These are phyloP conservation scores for Phalacrocorax pelagicus DNA, from an alignment of 2,113 vertebrate species.

Conservation along the genomic window DNA sequence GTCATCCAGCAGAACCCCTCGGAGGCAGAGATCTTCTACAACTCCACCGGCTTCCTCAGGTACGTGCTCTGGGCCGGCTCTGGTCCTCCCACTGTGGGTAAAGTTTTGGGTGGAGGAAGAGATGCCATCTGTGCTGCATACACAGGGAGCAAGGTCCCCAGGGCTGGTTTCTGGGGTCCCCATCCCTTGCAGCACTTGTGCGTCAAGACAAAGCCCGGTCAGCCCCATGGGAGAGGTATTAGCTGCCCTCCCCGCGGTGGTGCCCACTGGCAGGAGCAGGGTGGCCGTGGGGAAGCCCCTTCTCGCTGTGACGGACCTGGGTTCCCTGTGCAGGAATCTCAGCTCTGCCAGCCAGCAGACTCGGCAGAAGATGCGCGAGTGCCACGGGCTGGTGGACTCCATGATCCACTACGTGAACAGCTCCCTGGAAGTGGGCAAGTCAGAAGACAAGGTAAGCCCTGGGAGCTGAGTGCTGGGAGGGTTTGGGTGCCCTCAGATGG, in stretches of 20 bases:
- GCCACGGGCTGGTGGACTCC: constrained; percentile 87
- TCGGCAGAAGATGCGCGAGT: constrained; percentile 92
- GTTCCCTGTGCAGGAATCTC: constrained; percentile 79
- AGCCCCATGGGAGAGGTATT: background rate
- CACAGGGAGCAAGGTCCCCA: fast-evolving
- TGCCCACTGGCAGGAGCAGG: too few relatives aligned
- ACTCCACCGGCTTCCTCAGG: constrained; percentile 94
- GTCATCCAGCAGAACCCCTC: constrained; percentile 82
- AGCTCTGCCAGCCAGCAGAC: constrained; percentile 94
- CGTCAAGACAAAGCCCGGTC: background rate
- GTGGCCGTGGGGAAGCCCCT: background rate
- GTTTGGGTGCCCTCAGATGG: background rate
- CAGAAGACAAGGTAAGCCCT: constrained; percentile 86
- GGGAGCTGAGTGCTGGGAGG: background rate
- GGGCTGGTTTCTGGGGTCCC: background rate
- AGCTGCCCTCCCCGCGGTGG: fast-evolving
- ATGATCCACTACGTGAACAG: constrained; percentile 88
- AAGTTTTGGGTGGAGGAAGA: background rate
- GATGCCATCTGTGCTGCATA: fast-evolving
- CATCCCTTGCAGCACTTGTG: background rate
- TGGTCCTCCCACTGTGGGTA: fast-evolving
- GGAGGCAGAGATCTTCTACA: constrained; percentile 90
- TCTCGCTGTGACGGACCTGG: fast-evolving
- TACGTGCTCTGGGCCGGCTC: background rate
- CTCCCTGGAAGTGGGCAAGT: constrained; percentile 82